Conservation (phyloP, 2,888 invertebrate genomes). For the Drosophila diplacantha region DNA sequence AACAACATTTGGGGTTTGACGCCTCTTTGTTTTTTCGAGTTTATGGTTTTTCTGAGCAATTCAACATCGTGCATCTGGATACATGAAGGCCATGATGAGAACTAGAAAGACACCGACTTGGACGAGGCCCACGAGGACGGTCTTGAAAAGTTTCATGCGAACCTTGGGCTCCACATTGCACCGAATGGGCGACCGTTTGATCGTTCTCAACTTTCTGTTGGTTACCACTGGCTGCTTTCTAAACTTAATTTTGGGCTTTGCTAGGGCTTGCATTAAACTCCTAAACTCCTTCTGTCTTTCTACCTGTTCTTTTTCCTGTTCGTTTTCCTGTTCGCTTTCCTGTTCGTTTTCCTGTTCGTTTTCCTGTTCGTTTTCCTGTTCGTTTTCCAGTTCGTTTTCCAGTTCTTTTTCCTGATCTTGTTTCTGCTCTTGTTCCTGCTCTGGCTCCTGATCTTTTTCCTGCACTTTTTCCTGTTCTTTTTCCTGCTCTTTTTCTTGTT, state of each 20-base stretch:
- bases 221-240: no score
- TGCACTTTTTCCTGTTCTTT: no score
- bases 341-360: not conserved
- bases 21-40: not conserved
- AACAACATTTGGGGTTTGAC: not conserved
- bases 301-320: not conserved
- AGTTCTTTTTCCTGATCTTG: no score
- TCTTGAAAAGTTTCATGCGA: slow-evolving; percentile 51
- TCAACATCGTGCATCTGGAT: slow-evolving; percentile 62
- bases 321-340: not conserved
- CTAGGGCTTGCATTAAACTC: no score
- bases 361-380: not conserved
- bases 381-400: not conserved
- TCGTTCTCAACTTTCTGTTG: not conserved
- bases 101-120: slow-evolving; percentile 69
- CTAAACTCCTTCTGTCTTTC: no score
- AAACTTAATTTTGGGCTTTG: no score
- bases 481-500: not conserved
- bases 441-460: no score
- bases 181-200: not conserved
- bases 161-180: slow-evolving; percentile 27
- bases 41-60: not conserved
- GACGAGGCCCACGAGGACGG: slow-evolving; percentile 62
- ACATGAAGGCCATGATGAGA: slow-evolving; percentile 71
- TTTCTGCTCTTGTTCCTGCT: no score